Evolutionary conservation across 1,140 invertebrate species (phyloP), one percentile per base, ranked within the genome.

Genomic region (Ladona fulva): DNA sequence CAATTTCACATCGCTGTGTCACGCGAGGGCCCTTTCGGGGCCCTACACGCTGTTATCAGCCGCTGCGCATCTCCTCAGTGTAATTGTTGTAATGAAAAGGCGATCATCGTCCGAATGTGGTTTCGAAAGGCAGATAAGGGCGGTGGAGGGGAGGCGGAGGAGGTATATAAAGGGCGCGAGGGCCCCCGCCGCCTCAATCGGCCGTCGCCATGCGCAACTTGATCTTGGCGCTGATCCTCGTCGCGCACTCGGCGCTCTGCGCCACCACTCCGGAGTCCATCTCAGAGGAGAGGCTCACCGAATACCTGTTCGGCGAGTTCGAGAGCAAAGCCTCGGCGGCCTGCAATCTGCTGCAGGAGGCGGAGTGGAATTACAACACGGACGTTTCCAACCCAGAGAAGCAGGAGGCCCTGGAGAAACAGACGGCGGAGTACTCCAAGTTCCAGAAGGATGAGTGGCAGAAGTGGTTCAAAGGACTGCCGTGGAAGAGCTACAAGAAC

Each of bases 401-500:
- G 16, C 52, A 19, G 52, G n/a, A 66, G 52, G 52, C 52, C 12
- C 52, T 66, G 3, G 52, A 66, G 1, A 44, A 82, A n/a, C 78
- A 78, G 12, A 81, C 80, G 1, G 74, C 82, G 37, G 76, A 78
- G 76, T 66, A 77, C 0, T 81, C 82, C 0, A 52, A 78, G 74
- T 82, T 81, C 24, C 77, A 81, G 16, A 83, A 82, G 78, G 59
- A 79, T n/a, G 19, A 81, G 12, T 83, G 81, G 80, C 44, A 78
- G 19, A 78, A 80, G 19, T 79, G 80, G 24, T 83, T 83, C 79
- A 79, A 81, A 74, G 75, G 80, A 74, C 29, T 81, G 5, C 42
- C 80, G 1, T 77, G 78, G 29, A 74, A 79, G 10, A 77, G 81
- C 37, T 81, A 80, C 75, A 0, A 80, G 42, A 76, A 82, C 78